These are phyloP conservation scores for Lasioglossum malachurum DNA, from an alignment of 2,888 invertebrate genomes.

Conservation along the genomic window DNA sequence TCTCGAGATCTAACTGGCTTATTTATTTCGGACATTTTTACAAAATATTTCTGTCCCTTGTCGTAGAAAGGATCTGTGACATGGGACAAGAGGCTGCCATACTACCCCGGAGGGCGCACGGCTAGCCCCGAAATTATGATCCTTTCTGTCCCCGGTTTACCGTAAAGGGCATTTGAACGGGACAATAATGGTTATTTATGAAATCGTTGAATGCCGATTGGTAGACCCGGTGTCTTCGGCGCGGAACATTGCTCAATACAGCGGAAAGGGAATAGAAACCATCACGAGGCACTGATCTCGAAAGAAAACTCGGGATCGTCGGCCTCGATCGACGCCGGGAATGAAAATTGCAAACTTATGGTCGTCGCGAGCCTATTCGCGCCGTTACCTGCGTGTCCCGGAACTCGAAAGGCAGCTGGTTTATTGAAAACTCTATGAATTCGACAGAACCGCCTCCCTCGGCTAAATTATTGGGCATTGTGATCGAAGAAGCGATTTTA, in stretches of 20 bases:
- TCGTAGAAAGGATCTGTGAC: constrained; percentile 45
- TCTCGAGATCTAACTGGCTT: constrained; percentile 10
- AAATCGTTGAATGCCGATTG: constrained; percentile 66
- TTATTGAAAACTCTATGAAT: constrained; percentile 16
- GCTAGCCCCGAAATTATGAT: constrained; percentile 71
- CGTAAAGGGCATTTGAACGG: constrained; percentile 60
- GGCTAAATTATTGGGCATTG: neutral
- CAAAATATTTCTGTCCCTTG: constrained; percentile 12
- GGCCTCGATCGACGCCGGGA: constrained; percentile 64
- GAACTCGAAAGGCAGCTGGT: constrained; percentile 49
- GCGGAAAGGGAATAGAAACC: constrained; percentile 69
- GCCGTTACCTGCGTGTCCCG: constrained; percentile 41
- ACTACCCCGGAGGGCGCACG: constrained; percentile 51
- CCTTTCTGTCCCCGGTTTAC: constrained; percentile 19
- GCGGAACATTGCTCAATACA: constrained; percentile 74
- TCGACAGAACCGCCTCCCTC: neutral
- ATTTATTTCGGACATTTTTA: constrained; percentile 9
- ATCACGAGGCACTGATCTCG: constrained; percentile 44
- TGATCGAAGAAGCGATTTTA: neutral
- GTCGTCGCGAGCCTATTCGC: constrained; percentile 48
- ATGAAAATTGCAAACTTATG: constrained; percentile 78
- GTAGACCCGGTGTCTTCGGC: constrained; percentile 59
- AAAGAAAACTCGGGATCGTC: constrained; percentile 65
- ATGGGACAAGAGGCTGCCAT: constrained; percentile 65
- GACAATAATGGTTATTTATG: constrained; percentile 79